Evolutionary conservation across 23 tunicate genomes (phyloP).

Genomic region (Trididemnum clinides): DNA sequence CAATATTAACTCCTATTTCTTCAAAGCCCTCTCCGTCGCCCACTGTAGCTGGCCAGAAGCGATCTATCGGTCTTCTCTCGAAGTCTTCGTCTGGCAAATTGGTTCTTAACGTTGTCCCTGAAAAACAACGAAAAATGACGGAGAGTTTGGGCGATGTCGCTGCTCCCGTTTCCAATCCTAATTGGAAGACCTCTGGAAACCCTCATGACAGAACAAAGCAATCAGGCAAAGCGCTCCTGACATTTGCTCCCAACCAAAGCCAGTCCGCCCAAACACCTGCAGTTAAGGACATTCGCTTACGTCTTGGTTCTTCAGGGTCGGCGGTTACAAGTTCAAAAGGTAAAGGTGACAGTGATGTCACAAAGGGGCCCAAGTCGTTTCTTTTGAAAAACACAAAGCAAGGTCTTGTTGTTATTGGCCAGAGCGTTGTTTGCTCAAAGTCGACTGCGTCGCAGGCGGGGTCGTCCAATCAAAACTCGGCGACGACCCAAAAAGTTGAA

Average conservation of each 20-base stretch:
- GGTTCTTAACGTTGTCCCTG: conserved; percentile 31
- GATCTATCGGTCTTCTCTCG: neutral
- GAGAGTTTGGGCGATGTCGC: too few relatives aligned
- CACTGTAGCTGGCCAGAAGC: neutral
- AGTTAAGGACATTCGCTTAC: neutral
- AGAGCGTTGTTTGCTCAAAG: neutral
- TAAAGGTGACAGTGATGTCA: neutral
- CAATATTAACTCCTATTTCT: conserved; percentile 3
- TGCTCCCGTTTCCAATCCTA: neutral
- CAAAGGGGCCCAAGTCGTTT: conserved; percentile 8
- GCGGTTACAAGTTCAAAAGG: neutral
- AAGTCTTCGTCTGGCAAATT: neutral
- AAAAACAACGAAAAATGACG: conserved; percentile 31
- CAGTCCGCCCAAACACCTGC: neutral
- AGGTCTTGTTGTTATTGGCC: conserved; percentile 46
- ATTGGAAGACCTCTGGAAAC: neutral
- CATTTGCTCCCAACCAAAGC: too few relatives aligned
- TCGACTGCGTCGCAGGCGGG: too few relatives aligned
- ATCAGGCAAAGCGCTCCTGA: too few relatives aligned
- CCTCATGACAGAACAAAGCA: neutral
- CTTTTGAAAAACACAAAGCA: conserved; percentile 53
- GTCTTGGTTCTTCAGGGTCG: neutral
- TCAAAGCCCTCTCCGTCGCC: neutral
- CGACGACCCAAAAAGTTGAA: too few relatives aligned
- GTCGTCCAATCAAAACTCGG: too few relatives aligned